These are phyloP conservation scores for Camptogramma bilineatum DNA, from an alignment of 2,888 invertebrate genomes.

Conservation along the genomic window DNA sequence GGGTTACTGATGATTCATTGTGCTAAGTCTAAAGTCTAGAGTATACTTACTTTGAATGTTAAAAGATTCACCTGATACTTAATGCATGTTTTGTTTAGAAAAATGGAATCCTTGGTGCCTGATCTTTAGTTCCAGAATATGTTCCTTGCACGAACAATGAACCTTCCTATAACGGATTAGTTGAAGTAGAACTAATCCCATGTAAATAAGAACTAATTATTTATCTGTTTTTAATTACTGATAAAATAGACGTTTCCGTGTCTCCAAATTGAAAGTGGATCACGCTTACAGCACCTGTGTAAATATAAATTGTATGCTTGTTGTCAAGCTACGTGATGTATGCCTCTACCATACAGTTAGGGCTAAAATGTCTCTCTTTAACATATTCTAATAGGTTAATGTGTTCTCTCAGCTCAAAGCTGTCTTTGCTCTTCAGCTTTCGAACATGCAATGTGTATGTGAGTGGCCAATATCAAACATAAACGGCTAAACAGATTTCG, in stretches of 20 bases:
- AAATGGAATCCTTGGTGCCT: background rate
- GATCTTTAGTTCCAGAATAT: too few species aligned
- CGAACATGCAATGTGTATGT: too few species aligned
- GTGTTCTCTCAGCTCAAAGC: too few species aligned
- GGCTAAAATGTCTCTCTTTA: too few species aligned
- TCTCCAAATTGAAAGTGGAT: background rate
- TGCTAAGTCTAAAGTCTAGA: background rate
- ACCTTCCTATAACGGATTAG: too few species aligned
- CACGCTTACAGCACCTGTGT: background rate
- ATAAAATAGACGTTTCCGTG: background rate
- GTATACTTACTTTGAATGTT: background rate
- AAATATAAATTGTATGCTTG: background rate
- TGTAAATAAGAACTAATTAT: background rate
- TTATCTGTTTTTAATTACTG: background rate
- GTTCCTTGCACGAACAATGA: too few species aligned
- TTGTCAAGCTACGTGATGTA: background rate
- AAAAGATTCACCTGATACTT: background rate
- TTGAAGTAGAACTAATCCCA: background rate
- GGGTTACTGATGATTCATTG: background rate
- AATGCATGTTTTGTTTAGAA: background rate
- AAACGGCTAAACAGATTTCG: too few species aligned
- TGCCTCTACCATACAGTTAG: too few species aligned
- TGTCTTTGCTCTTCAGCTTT: too few species aligned
- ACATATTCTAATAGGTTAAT: too few species aligned
- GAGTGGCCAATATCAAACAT: too few species aligned